Base-by-base conservation (phyloP, 1,140 invertebrate genomes). In the Harlomillsia oculata region DNA sequence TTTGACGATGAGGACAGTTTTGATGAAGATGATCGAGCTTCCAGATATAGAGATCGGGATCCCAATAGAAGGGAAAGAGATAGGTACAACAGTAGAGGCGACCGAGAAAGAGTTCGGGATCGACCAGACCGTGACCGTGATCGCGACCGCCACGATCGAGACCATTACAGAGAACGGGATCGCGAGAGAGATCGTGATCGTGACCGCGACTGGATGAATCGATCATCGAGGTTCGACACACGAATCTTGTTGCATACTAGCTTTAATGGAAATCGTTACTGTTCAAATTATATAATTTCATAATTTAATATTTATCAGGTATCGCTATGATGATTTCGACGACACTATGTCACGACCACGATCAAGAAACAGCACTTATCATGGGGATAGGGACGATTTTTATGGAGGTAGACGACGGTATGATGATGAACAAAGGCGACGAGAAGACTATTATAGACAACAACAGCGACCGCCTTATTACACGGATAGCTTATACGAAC, bases 81-180 rank as follows among this genome's bases (percentile, higher is more conserved):
- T n/a, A n/a, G n/a, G n/a, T n/a, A n/a, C n/a, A 49, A 56, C 16
- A 55, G 51, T 20, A 55, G 25, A n/a, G 39, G 20, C 20, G 39
- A 40, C 5, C 6, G 39, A 9, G 16, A 16, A 18, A 40, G 39
- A 34, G 39, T 13, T n/a, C 28, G 23, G 26, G 23, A 50, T 41
- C 14, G 52, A 28, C 16, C 23, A 16, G 20, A 53, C 5, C 36
- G 55, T 21, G 53, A 25, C 13, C 32, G n/a, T 5, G 16, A 21
- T 29, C 54, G 28, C 58, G 55, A 25, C n/a, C 49, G 49, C 25
- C 40, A 46, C 28, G 59, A 56, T 40, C 48, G 64, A 0, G 55
- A 61, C n/a, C n/a, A n/a, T n/a, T n/a, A n/a, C 16, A 37, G 59
- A 44, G 67, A 69, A 60, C 61, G 68, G 52, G 43, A 56, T 30